These are phyloP conservation scores for Myodes glareolus DNA, from an alignment of 2,113 vertebrate genomes.

Conservation along the genomic window DNA sequence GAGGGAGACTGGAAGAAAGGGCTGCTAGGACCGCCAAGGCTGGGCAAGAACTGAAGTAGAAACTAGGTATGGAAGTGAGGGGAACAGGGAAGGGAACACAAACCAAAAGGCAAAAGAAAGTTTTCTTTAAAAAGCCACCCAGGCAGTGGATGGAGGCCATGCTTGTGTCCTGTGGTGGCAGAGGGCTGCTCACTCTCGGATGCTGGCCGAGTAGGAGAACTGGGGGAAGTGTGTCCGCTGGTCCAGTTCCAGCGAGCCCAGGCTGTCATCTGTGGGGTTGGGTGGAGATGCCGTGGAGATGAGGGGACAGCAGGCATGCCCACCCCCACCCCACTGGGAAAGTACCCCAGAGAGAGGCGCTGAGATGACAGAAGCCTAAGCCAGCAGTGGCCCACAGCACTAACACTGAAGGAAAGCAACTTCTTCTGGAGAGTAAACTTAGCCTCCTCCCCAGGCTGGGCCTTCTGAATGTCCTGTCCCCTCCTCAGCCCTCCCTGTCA, in stretches of 20 bases:
- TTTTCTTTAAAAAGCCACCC: conserved; percentile 23
- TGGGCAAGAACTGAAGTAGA: conserved; percentile 30
- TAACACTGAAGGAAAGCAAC: not conserved
- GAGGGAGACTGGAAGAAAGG: not conserved
- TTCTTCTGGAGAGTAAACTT: too few species aligned
- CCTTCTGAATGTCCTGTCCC: not conserved
- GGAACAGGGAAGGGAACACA: conserved; percentile 37
- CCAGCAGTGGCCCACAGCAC: accelerated
- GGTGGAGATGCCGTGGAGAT: not conserved
- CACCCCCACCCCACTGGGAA: not conserved
- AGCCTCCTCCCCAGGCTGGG: not conserved
- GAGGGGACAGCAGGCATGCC: accelerated
- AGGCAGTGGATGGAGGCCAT: not conserved
- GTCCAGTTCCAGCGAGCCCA: conserved; percentile 91
- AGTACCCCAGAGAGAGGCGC: not conserved
- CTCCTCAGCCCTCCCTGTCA: too few species aligned
- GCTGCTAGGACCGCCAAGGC: not conserved
- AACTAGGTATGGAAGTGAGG: not conserved
- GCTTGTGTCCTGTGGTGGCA: not conserved
- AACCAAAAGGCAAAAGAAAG: conserved; percentile 69
- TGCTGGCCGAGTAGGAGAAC: conserved; percentile 96
- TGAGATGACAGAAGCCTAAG: not conserved
- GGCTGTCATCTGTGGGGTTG: conserved; percentile 89
- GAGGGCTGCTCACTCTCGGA: conserved; percentile 90
- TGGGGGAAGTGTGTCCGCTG: conserved; percentile 96